These are phyloP conservation scores for Manduca sexta DNA, from an alignment of 1,140 invertebrate species.

Conservation along the genomic window DNA sequence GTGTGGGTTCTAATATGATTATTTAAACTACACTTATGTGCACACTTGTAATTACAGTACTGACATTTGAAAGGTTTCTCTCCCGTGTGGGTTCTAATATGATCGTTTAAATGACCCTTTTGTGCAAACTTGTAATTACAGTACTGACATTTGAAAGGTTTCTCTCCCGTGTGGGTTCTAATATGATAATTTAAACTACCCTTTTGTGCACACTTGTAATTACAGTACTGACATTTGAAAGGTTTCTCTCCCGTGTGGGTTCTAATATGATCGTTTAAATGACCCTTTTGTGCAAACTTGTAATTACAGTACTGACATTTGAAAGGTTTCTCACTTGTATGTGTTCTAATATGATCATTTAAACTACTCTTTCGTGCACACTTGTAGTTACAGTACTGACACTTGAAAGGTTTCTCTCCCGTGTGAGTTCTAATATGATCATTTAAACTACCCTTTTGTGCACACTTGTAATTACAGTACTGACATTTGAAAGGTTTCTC, in stretches of 20 bases:
- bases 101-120: background rate
- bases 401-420: conserved; percentile 4
- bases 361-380: background rate
- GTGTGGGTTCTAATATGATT: conserved; percentile 7
- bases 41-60: conserved; percentile 4
- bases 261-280: conserved; percentile 2
- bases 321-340: background rate
- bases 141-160: conserved; percentile 7
- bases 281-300: background rate
- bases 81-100: conserved; percentile 1
- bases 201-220: conserved; percentile 1
- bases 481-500: conserved; percentile 14
- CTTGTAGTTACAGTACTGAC: background rate
- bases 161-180: conserved; percentile 9
- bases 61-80: conserved; percentile 11
- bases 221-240: conserved; percentile 14
- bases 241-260: conserved; percentile 14
- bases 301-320: conserved; percentile 1
- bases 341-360: background rate
- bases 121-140: conserved; percentile 6
- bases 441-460: too few species aligned
- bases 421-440: too few species aligned
- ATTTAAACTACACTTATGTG: background rate
- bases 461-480: conserved; percentile 6
- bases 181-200: conserved; percentile 1